These are phyloP conservation scores for Eupithecia abbreviata DNA, from an alignment of 2,888 invertebrate species.

Conservation along the genomic window DNA sequence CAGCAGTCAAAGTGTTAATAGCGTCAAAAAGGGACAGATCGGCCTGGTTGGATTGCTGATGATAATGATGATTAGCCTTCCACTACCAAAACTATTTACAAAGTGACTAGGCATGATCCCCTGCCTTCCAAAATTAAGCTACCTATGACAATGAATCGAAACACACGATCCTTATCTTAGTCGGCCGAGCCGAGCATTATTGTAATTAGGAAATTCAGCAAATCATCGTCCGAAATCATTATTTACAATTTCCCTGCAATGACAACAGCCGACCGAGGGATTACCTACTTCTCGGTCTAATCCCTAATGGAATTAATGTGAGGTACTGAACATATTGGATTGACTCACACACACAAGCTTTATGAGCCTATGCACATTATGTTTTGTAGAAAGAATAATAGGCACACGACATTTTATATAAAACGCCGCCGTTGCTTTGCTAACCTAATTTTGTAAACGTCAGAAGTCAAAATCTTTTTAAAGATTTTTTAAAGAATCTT, in stretches of 20 bases:
- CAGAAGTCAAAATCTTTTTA: not conserved
- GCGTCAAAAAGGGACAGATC: not conserved
- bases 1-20: no score
- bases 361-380: not conserved
- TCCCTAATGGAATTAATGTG: slow-evolving; percentile 60
- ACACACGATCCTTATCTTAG: slow-evolving; percentile 55
- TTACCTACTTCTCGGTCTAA: slow-evolving; percentile 55
- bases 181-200: slow-evolving; percentile 52
- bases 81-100: not conserved
- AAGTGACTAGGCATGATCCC: not conserved
- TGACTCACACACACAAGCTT: slow-evolving; percentile 51
- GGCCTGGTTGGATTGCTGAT: not conserved
- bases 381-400: not conserved
- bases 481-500: not conserved
- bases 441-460: not conserved
- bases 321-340: slow-evolving; percentile 55
- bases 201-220: slow-evolving; percentile 72
- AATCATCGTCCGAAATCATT: slow-evolving; percentile 72
- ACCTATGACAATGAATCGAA: slow-evolving; percentile 43
- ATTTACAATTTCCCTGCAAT: slow-evolving; percentile 64
- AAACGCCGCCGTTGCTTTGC: not conserved
- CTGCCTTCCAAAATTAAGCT: not conserved
- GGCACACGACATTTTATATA: not conserved
- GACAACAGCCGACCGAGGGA: slow-evolving; percentile 48
- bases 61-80: not conserved